These are phyloP conservation scores for Scalopus aquaticus DNA, from an alignment of 2,113 vertebrate genomes.

Conservation along the genomic window DNA sequence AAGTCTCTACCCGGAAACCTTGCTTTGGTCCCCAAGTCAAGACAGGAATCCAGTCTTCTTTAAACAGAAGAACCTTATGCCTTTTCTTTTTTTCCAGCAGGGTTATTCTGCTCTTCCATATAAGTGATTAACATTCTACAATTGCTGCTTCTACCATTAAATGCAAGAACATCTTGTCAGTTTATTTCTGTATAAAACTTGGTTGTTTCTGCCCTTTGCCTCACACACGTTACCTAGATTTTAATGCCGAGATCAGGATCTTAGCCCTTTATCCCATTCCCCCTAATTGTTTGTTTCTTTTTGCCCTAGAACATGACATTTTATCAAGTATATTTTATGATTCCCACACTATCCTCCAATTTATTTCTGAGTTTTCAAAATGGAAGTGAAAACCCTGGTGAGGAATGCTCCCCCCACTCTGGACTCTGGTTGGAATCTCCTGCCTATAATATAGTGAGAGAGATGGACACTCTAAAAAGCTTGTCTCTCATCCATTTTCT, in stretches of 20 bases:
- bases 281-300: neutral
- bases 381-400: neutral
- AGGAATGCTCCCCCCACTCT: neutral
- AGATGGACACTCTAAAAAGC: neutral
- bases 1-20: neutral
- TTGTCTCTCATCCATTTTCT: neutral
- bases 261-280: neutral
- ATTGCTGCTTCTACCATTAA: neutral
- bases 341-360: neutral
- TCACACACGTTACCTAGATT: neutral
- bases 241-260: neutral
- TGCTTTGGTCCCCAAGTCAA: neutral
- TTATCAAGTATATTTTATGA: neutral
- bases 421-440: neutral
- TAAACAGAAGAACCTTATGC: neutral
- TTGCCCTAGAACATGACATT: neutral
- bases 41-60: neutral
- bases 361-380: slow-evolving; percentile 7
- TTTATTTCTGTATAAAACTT: neutral
- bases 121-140: neutral
- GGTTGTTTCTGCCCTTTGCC: slow-evolving; percentile 13
- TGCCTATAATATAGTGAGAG: neutral
- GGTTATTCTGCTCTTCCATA: neutral
- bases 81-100: neutral
- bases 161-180: neutral